Evolutionary conservation across 2,888 invertebrate genomes (phyloP), one percentile per base, ranked within the genome.

Genomic region (Yponomeuta sedellus): DNA sequence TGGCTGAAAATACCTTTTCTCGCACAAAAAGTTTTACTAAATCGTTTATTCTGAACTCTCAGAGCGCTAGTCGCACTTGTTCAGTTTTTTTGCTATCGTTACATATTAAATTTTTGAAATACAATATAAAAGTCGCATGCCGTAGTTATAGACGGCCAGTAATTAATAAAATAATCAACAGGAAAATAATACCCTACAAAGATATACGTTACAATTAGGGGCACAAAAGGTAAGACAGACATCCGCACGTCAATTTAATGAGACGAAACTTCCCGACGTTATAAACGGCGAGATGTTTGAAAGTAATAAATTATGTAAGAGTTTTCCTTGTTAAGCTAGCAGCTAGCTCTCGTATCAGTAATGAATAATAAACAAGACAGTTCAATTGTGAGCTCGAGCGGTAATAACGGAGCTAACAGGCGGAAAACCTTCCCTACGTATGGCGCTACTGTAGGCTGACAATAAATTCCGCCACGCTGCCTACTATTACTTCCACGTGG

Each of bases 291-390:
- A 28, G 22, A 20, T 61, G 61, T 61, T 61, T 61, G 20, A 20
- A 25, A 34, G n/a, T 34, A 34, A 61, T 61, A 61, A 28, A 61
- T 61, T 28, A 61, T 61, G 61, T 22, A 61, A 16, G 34, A 25
- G 61, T 61, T 25, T 16, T 28, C 34, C 61, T 12, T 22, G 58
- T 10, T 19, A 58, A 58, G 58, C 58, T 61, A 28, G 44, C 44
- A 52, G 44, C 44, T 25, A 61, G 61, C 61, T 61, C 61, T 59
- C 61, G 61, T 61, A 61, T 61, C 61, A 34, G 22, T 61, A 61
- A 61, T 61, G 61, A 61, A 61, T 61, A 28, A 61, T 61, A 61
- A 61, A 61, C 28, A 61, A 61, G 61, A 61, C 61, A 28, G 25
- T 61, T 59, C 59, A 59, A 59, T 59, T 59, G 59, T 59, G 59